These are phyloP conservation scores for Crematogaster levior DNA, from an alignment of 2,888 invertebrate species.

Conservation along the genomic window DNA sequence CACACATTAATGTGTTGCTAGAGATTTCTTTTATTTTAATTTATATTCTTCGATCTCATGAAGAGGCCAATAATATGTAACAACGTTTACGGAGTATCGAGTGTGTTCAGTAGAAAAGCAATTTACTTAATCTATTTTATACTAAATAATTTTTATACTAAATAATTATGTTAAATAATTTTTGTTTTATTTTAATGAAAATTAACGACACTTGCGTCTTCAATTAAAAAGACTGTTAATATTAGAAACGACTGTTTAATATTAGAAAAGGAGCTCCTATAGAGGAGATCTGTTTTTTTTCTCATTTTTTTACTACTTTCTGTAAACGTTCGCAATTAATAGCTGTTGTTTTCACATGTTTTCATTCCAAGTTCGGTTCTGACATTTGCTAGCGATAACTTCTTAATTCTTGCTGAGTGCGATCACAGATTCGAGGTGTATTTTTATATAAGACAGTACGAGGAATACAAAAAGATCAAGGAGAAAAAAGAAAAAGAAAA, in stretches of 20 bases:
- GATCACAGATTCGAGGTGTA: background rate
- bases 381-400: background rate
- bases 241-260: too few species aligned
- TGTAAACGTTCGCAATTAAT: constrained; percentile 21
- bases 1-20: background rate
- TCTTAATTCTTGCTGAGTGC: background rate
- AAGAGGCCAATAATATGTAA: constrained; percentile 6
- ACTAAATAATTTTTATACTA: background rate
- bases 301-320: background rate
- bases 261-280: background rate
- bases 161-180: constrained; percentile 1
- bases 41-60: background rate
- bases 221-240: background rate
- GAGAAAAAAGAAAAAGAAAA: background rate
- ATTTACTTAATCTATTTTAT: background rate
- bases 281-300: background rate
- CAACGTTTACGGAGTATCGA: background rate
- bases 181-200: background rate
- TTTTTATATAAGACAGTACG: background rate
- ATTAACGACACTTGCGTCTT: background rate
- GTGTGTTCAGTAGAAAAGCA: background rate
- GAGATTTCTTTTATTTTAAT: constrained; percentile 19
- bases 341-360: too few species aligned
- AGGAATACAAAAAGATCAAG: background rate
- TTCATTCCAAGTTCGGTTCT: background rate